These are phyloP conservation scores for Blastomussa wellsi DNA, from an alignment of 92 coral and sea anemone species.

Conservation along the genomic window DNA sequence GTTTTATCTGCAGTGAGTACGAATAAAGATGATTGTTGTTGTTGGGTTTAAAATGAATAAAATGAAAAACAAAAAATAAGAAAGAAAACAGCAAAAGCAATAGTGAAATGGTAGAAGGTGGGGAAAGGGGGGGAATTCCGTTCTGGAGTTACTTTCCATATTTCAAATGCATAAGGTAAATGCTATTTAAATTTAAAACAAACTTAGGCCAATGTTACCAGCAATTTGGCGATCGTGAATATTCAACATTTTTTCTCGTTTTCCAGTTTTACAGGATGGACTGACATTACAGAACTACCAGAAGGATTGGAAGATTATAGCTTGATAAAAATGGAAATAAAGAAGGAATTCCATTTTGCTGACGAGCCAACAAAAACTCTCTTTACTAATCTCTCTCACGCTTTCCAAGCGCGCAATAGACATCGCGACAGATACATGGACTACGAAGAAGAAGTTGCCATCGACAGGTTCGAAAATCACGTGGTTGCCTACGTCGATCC, in stretches of 20 bases:
- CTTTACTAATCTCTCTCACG: conserved; percentile 66
- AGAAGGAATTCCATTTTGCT: conserved; percentile 49
- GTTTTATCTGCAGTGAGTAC: too few relatives aligned
- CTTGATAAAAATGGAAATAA: conserved; percentile 47
- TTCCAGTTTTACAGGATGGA: conserved; percentile 55
- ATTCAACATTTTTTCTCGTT: background rate
- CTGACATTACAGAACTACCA: conserved; percentile 52
- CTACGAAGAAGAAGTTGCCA: conserved; percentile 50
- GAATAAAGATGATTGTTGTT: too few relatives aligned
- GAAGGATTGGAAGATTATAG: conserved; percentile 38
- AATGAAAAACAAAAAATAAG: too few relatives aligned
- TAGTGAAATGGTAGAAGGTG: too few relatives aligned
- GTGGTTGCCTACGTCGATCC: conserved; percentile 60
- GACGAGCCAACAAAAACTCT: conserved; percentile 42
- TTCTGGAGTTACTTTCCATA: too few relatives aligned
- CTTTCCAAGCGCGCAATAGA: conserved; percentile 72
- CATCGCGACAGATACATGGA: conserved; percentile 66
- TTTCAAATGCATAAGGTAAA: too few relatives aligned
- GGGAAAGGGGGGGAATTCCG: too few relatives aligned
- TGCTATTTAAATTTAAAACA: too few relatives aligned
- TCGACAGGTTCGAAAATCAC: conserved; percentile 61
- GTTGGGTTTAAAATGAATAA: too few relatives aligned
- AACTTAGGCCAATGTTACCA: too few relatives aligned
- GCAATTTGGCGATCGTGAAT: too few relatives aligned
- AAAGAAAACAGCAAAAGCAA: too few relatives aligned